phyloP scores from a whole-genome alignment of 2,113 vertebrate species.

The Mungos mungo region DNA sequence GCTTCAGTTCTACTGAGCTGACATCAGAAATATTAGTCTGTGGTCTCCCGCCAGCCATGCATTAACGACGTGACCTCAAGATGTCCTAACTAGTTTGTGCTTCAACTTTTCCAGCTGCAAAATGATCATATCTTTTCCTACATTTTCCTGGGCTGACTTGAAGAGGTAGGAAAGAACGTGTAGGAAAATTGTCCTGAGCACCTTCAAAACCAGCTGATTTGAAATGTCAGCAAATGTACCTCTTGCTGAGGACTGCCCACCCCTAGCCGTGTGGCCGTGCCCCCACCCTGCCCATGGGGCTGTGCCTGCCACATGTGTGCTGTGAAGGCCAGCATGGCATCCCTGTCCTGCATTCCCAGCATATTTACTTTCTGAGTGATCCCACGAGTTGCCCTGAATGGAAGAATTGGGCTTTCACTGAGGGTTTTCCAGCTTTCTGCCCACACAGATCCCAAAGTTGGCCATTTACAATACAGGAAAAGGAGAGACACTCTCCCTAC shows the following conservation, averaged over 20 bases:
- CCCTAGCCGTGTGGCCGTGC: fast-evolving
- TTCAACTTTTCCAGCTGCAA: not conserved
- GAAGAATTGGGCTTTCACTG: conserved; percentile 44
- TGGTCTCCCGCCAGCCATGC: not conserved
- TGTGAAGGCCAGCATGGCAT: not conserved
- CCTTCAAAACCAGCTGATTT: not conserved
- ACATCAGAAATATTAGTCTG: not conserved
- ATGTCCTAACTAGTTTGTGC: not conserved
- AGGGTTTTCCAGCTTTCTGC: conserved; percentile 13
- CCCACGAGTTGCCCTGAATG: conserved; percentile 14
- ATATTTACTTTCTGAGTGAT: conserved; percentile 66
- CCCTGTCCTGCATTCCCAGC: conserved; percentile 38
- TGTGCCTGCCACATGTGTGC: not conserved
- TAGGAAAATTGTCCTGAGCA: not conserved
- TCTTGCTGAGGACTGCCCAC: not conserved
- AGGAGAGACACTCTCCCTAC: not conserved
- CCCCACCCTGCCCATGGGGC: not conserved
- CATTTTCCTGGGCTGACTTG: not conserved
- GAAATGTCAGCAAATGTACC: not conserved
- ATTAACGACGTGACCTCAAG: not conserved
- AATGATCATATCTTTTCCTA: not conserved
- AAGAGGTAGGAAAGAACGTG: conserved; percentile 10
- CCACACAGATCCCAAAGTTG: not conserved
- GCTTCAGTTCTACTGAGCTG: not conserved
- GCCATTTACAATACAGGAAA: not conserved